phyloP scores from a whole-genome alignment of 1,140 invertebrate species.

The Augochlora pura region DNA sequence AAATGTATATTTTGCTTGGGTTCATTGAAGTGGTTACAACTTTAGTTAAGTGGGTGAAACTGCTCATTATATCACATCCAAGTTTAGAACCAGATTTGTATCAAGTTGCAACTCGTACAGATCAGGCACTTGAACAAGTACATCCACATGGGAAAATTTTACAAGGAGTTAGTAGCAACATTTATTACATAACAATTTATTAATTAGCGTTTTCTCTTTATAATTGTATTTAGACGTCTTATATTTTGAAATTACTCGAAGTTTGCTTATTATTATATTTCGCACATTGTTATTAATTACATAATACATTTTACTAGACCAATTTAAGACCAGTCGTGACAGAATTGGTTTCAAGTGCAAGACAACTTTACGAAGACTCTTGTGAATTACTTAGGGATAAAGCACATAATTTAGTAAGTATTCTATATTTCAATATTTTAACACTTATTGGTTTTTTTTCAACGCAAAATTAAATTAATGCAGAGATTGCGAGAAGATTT shows the following conservation, averaged over 20 bases:
- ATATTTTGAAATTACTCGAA: neutral
- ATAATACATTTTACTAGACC: conserved; percentile 75
- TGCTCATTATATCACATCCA: conserved; percentile 85
- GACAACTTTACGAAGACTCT: conserved; percentile 88
- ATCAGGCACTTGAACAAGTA: conserved; percentile 88
- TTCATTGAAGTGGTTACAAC: conserved; percentile 91
- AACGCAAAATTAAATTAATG: conserved; percentile 35
- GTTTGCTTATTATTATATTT: neutral
- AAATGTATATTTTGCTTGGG: conserved; percentile 86
- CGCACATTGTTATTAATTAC: conserved; percentile 9
- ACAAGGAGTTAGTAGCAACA: conserved; percentile 83
- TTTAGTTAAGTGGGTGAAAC: conserved; percentile 91
- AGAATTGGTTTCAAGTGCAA: conserved; percentile 83
- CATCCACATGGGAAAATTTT: conserved; percentile 90
- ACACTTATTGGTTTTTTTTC: conserved; percentile 11
- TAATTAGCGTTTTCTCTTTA: neutral
- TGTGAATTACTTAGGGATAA: conserved; percentile 86
- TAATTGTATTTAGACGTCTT: neutral
- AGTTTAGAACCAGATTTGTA: conserved; percentile 86
- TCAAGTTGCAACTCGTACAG: conserved; percentile 86
- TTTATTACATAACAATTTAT: conserved; percentile 1
- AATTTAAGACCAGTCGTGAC: conserved; percentile 82
- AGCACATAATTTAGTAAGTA: conserved; percentile 83
- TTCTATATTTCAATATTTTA: conserved; percentile 22
- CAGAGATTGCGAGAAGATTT: conserved; percentile 84